phyloP scores from a whole-genome alignment of 2,888 invertebrate species.

The Clanis bilineata region DNA sequence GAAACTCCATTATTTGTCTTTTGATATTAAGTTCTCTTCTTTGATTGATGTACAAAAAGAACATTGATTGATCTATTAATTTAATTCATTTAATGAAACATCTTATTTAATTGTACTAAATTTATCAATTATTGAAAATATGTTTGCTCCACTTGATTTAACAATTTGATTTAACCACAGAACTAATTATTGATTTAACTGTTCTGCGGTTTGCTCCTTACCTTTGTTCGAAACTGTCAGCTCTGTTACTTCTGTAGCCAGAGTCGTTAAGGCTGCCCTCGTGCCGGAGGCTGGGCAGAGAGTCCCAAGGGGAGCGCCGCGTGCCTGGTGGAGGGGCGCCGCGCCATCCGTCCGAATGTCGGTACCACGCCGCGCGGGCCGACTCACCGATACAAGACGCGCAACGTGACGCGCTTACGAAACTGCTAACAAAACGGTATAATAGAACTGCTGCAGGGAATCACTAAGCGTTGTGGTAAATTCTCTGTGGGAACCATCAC shows the following conservation, averaged over 20 bases:
- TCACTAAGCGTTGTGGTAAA: too few relatives aligned
- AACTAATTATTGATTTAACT: too few relatives aligned
- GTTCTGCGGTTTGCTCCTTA: slow-evolving; percentile 63
- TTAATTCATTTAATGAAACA: not conserved
- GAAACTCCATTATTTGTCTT: not conserved
- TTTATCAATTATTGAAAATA: not conserved
- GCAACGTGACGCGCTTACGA: slow-evolving; percentile 86
- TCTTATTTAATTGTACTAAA: not conserved
- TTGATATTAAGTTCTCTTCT: not conserved
- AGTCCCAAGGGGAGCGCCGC: slow-evolving; percentile 94
- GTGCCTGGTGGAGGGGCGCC: slow-evolving; percentile 81
- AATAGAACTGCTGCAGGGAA: too few relatives aligned
- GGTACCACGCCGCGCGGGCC: slow-evolving; percentile 93
- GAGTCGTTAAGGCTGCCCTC: slow-evolving; percentile 94
- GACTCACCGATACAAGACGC: slow-evolving; percentile 95
- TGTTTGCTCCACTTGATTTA: too few relatives aligned
- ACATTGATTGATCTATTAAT: not conserved
- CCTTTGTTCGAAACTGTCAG: slow-evolving; percentile 94
- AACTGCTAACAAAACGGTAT: slow-evolving; percentile 49
- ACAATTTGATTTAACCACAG: too few relatives aligned
- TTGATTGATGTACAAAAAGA: not conserved
- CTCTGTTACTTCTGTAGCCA: slow-evolving; percentile 92
- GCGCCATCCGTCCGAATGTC: slow-evolving; percentile 94
- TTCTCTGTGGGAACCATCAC: too few relatives aligned
- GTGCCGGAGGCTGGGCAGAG: slow-evolving; percentile 91